Conservation (phyloP, 2,888 invertebrate genomes). For the Spialia ferax region DNA sequence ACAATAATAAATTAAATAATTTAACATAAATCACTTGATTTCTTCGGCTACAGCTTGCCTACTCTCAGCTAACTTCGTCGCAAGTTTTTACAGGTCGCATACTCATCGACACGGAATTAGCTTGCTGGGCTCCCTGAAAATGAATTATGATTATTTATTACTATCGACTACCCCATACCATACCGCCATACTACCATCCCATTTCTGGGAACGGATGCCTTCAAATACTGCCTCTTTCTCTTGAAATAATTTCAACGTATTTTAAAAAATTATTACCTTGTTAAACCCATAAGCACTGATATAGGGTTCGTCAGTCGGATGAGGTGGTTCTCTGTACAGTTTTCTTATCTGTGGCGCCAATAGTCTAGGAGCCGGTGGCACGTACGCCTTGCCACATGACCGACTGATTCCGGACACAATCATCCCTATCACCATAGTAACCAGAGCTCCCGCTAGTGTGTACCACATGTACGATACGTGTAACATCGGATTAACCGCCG, state of each 20-base stretch:
- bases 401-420: conserved; percentile 64
- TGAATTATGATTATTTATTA: background rate
- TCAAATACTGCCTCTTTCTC: no score
- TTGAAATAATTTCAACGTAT: no score
- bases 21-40: background rate
- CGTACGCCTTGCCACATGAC: conserved; percentile 62
- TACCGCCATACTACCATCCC: no score
- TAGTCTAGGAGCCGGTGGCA: conserved; percentile 78
- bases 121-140: conserved; percentile 58
- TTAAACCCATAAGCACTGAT: conserved; percentile 74
- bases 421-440: conserved; percentile 68
- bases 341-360: conserved; percentile 91
- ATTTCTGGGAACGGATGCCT: no score
- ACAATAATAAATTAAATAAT: conserved; percentile 1
- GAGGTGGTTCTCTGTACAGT: conserved; percentile 80
- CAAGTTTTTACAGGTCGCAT: conserved; percentile 72
- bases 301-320: conserved; percentile 73
- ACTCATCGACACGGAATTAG: conserved; percentile 54
- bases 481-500: conserved; percentile 88
- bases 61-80: conserved; percentile 66
- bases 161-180: background rate
- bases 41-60: background rate
- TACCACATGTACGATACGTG: conserved; percentile 94
- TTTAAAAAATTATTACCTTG: conserved; percentile 57
- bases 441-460: conserved; percentile 81